phyloP scores from a whole-genome alignment of 2,888 invertebrate genomes.

The Morinoia aosen region DNA sequence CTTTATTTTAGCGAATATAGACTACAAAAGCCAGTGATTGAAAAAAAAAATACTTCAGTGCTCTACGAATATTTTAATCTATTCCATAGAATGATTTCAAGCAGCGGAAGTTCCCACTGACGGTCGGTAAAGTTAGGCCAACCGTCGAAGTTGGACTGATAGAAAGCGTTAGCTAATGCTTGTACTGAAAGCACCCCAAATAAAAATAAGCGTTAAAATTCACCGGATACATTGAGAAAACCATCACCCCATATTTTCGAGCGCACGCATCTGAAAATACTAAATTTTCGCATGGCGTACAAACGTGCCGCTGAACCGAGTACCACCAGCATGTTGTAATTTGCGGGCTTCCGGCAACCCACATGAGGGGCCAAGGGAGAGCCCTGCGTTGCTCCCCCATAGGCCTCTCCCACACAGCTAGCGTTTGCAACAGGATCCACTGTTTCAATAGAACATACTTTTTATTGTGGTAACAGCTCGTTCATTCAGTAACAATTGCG shows the following conservation, averaged over 20 bases:
- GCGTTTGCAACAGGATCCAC: background rate
- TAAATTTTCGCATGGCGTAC: background rate
- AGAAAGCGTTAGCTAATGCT: background rate
- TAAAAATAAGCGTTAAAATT: background rate
- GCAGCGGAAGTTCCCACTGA: background rate
- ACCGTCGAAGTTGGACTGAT: background rate
- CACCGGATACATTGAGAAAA: background rate
- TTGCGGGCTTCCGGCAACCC: background rate
- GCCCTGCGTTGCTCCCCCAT: background rate
- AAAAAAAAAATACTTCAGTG: background rate
- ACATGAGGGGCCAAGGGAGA: background rate
- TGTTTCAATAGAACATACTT: background rate
- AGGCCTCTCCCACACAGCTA: background rate
- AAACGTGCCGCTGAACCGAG: background rate
- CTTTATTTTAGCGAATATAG: background rate
- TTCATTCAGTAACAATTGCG: background rate
- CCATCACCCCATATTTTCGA: background rate
- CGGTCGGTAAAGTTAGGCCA: background rate
- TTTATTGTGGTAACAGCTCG: background rate
- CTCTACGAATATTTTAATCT: background rate
- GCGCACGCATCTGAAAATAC: background rate
- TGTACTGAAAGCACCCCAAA: background rate
- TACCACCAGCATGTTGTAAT: background rate
- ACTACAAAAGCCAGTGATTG: background rate
- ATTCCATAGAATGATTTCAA: background rate